phyloP scores from a whole-genome alignment of 2,797 vertebrate species.

The Lacerta bilineata region DNA sequence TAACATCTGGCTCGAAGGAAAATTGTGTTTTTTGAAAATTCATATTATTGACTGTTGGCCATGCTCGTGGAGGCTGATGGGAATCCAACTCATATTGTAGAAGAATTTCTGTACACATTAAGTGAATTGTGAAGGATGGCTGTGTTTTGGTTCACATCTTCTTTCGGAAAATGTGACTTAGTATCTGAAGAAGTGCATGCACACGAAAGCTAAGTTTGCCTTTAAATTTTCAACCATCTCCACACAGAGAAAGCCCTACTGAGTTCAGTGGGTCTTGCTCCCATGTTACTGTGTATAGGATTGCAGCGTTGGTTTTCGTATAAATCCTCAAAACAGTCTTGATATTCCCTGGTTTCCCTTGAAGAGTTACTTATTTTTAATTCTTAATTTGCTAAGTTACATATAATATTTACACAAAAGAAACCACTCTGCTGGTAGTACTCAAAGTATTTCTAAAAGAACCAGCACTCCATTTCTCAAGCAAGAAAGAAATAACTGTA shows the following conservation, averaged over 20 bases:
- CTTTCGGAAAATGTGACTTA: no score
- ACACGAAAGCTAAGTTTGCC: no score
- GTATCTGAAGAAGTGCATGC: no score
- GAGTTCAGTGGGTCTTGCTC: background rate
- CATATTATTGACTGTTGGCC: background rate
- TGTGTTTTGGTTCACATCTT: no score
- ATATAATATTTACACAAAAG: background rate
- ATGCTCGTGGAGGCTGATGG: no score
- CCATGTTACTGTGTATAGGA: background rate
- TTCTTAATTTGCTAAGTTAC: background rate
- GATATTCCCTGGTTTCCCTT: background rate
- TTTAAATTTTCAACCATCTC: no score
- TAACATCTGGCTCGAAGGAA: background rate
- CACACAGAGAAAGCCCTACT: no score
- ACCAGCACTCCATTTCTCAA: background rate
- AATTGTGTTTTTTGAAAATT: constrained; percentile 2
- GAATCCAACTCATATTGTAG: no score
- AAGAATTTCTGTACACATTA: no score
- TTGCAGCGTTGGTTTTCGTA: background rate
- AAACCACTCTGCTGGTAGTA: background rate
- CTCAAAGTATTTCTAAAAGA: constrained; percentile 45
- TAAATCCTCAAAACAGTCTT: background rate
- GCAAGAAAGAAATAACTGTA: background rate
- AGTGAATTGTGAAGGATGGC: no score
- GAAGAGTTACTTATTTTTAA: fast-evolving